Evolutionary conservation across 2,888 invertebrate genomes (phyloP).

Genomic region (Papilio elwesi): DNA sequence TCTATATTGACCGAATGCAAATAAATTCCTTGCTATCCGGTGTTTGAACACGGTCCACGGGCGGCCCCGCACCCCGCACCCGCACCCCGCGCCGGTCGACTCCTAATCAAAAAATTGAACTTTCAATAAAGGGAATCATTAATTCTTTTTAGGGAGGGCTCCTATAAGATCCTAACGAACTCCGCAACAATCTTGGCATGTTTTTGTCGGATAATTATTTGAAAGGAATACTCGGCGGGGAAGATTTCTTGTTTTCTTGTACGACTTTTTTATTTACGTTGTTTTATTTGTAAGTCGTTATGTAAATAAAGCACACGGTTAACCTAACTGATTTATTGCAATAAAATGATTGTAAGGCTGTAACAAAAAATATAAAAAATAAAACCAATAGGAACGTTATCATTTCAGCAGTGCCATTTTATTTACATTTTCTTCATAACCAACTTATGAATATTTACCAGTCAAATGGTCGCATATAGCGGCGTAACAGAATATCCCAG

Average conservation of each 20-base stretch:
- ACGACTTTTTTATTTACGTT: conserved; percentile 47
- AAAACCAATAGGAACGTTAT: no score
- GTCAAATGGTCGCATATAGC: no score
- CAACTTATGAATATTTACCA: no score
- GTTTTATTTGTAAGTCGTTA: conserved; percentile 12
- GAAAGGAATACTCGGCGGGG: conserved; percentile 55
- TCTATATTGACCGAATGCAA: conserved; percentile 79
- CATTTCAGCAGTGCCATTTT: no score
- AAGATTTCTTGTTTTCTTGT: background rate
- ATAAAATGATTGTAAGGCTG: no score
- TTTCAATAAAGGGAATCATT: conserved; percentile 89
- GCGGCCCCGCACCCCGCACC: conserved; percentile 4
- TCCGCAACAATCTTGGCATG: conserved; percentile 75
- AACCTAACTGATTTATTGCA: background rate
- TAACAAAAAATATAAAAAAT: no score
- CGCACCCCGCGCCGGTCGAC: conserved; percentile 53
- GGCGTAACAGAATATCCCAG: no score
- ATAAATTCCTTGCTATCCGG: conserved; percentile 79
- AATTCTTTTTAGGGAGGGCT: conserved; percentile 83
- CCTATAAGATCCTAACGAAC: conserved; percentile 70
- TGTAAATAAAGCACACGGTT: background rate
- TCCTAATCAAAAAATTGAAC: conserved; percentile 89
- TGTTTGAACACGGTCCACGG: conserved; percentile 58
- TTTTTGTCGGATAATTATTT: conserved; percentile 79
- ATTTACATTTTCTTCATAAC: no score